A percentile compares a stretch with the other conserved stretches of the same genome.
Evolutionary conservation across 2,888 invertebrate species (phyloP).

Genomic region (Heliothis peltigera): DNA sequence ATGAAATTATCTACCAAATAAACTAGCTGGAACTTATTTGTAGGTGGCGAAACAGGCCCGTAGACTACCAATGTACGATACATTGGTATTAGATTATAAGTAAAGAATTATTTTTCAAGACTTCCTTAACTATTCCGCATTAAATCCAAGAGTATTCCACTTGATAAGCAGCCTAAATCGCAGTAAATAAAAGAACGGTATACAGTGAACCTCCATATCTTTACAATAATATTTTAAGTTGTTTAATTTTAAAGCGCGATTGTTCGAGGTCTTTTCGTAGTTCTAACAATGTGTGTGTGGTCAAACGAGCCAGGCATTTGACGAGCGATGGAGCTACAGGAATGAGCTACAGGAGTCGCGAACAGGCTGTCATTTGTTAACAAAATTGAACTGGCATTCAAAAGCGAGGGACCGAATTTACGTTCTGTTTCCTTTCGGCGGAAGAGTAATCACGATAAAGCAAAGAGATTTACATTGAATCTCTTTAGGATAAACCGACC

Average conservation of each 20-base stretch:
- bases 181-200: slow-evolving; percentile 32
- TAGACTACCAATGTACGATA: too few relatives aligned
- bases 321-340: slow-evolving; percentile 41
- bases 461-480: slow-evolving; percentile 62
- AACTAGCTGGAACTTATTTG: too few relatives aligned
- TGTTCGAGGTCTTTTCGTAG: slow-evolving; percentile 20
- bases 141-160: slow-evolving; percentile 39
- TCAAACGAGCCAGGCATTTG: slow-evolving; percentile 38
- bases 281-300: slow-evolving; percentile 27
- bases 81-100: too few relatives aligned
- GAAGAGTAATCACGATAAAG: slow-evolving; percentile 63
- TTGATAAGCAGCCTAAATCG: slow-evolving; percentile 48
- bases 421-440: slow-evolving; percentile 43
- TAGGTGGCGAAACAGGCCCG: too few relatives aligned
- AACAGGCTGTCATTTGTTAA: slow-evolving; percentile 54
- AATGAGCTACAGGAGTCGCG: slow-evolving; percentile 31
- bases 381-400: slow-evolving; percentile 51
- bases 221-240: slow-evolving; percentile 28
- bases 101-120: slow-evolving; percentile 23
- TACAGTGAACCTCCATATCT: slow-evolving; percentile 29
- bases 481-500: slow-evolving; percentile 61
- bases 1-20: too few relatives aligned
- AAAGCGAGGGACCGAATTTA: slow-evolving; percentile 52
- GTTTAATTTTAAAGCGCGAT: slow-evolving; percentile 40
- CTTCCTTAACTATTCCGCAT: slow-evolving; percentile 28